A percentile compares a stretch with the other conserved stretches of the same genome.
Evolutionary conservation across 2,888 invertebrate genomes (phyloP).

Genomic region (Synergus gifuensis): DNA sequence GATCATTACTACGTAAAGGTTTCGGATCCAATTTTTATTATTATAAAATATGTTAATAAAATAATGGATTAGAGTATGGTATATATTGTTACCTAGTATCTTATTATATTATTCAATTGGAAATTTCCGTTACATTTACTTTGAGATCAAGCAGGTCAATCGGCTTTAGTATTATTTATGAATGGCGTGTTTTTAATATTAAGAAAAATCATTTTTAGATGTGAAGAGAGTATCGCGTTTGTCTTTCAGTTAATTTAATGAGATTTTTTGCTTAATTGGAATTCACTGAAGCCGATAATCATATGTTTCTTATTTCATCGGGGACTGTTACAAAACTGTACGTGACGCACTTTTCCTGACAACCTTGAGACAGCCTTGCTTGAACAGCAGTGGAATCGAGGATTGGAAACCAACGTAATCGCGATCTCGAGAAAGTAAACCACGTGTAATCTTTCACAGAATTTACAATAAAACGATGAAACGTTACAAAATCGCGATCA

Average conservation of each 20-base stretch:
- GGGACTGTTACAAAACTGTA: constrained; percentile 58
- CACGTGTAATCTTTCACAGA: neutral
- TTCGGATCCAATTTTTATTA: neutral
- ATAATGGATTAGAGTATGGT: neutral
- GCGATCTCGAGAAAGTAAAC: neutral
- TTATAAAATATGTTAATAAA: neutral
- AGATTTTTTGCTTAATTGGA: no score
- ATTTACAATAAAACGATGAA: neutral
- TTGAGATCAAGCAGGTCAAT: neutral
- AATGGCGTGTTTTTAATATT: no score
- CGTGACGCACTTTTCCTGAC: constrained; percentile 55
- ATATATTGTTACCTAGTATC: neutral
- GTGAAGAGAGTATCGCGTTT: no score
- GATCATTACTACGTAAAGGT: neutral
- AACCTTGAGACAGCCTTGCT: constrained; percentile 74
- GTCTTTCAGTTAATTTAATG: no score
- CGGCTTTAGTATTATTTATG: neutral
- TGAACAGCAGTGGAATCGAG: constrained; percentile 44
- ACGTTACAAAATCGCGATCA: neutral
- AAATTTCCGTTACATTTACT: constrained; percentile 16
- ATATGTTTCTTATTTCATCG: constrained; percentile 48
- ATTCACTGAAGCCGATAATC: neutral
- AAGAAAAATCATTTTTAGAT: no score
- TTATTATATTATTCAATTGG: constrained; percentile 8
- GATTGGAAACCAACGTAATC: constrained; percentile 22